These are phyloP conservation scores for Phacellophora camtschatica DNA, from an alignment of 30 jellyfish, hydroid and myxozoan genomes.

Conservation along the genomic window DNA sequence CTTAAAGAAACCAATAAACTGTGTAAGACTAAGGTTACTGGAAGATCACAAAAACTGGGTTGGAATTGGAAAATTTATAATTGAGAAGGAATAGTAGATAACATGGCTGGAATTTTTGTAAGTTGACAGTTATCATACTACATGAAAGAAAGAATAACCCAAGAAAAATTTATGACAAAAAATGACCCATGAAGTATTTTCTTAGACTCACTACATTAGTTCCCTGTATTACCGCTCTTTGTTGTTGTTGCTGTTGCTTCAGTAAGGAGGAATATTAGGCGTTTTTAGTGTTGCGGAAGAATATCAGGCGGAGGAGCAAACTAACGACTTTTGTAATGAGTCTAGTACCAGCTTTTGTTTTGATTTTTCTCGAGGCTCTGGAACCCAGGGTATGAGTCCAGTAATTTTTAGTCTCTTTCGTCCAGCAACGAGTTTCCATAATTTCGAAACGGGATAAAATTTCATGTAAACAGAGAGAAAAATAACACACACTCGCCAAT, in stretches of 20 bases:
- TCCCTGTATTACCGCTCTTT: neutral
- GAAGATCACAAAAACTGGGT: slow-evolving; percentile 23
- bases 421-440: too few relatives aligned
- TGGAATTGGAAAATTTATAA: slow-evolving; percentile 2
- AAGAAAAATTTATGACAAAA: neutral
- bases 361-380: too few relatives aligned
- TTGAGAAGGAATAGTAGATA: neutral
- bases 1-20: slow-evolving; percentile 11
- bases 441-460: too few relatives aligned
- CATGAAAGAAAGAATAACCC: neutral
- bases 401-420: too few relatives aligned
- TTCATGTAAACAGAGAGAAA: too few relatives aligned
- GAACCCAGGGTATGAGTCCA: too few relatives aligned
- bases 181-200: neutral
- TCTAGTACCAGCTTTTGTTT: too few relatives aligned
- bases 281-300: too few relatives aligned
- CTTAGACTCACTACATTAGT: neutral
- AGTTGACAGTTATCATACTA: neutral
- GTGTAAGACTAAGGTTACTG: slow-evolving; percentile 39
- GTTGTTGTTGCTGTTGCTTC: neutral
- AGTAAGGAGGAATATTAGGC: neutral
- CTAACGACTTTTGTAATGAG: too few relatives aligned
- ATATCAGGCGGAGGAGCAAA: too few relatives aligned
- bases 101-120: neutral
- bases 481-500: too few relatives aligned